These are phyloP conservation scores for Pogonomyrmex barbatus DNA, from an alignment of 1,140 invertebrate genomes.

Conservation along the genomic window DNA sequence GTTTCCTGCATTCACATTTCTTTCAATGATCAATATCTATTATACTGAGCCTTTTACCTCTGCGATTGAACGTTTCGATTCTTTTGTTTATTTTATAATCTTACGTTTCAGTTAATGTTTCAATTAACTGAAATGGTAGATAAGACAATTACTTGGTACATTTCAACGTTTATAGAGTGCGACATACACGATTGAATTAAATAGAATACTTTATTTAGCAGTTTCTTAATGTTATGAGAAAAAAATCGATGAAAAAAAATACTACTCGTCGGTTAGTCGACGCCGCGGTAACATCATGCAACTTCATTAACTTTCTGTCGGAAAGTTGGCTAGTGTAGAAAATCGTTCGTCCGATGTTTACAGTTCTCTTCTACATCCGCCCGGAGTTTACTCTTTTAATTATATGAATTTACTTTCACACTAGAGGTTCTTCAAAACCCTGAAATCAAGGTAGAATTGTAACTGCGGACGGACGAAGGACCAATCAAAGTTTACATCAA, in stretches of 20 bases:
- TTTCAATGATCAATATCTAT: neutral
- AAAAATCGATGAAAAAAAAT: neutral
- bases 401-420: constrained; percentile 34
- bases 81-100: neutral
- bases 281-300: constrained; percentile 4
- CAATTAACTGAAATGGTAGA: neutral
- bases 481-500: constrained; percentile 17
- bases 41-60: neutral
- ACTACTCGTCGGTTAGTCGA: constrained; percentile 14
- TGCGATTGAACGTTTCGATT: neutral
- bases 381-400: constrained; percentile 23
- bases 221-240: neutral
- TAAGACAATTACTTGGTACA: neutral
- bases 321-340: constrained; percentile 37
- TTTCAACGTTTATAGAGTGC: neutral
- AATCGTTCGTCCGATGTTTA: constrained; percentile 41
- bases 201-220: neutral
- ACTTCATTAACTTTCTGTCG: constrained; percentile 38
- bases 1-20: neutral
- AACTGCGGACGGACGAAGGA: neutral
- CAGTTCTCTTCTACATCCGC: neutral
- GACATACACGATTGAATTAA: neutral
- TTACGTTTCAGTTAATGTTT: neutral
- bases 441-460: constrained; percentile 14
- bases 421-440: constrained; percentile 23